A percentile compares a stretch with the other conserved stretches of the same genome.
phyloP scores from a whole-genome alignment of 2,888 invertebrate species.

The Drosophila neonasuta region DNA sequence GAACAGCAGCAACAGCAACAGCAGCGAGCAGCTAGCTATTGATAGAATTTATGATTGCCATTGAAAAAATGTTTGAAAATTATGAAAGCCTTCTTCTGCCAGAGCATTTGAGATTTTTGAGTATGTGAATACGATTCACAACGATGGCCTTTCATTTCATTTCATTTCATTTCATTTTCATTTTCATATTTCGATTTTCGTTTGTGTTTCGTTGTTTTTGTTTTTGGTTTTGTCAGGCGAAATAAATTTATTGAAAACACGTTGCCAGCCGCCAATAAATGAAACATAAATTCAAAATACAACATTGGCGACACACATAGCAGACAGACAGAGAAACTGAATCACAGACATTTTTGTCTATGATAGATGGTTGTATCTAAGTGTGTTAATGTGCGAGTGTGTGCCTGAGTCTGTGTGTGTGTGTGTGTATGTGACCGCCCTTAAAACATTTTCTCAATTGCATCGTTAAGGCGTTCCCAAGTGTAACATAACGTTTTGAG shows the following conservation, averaged over 20 bases:
- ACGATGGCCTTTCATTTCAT: conserved; percentile 44
- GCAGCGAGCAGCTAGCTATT: conserved; percentile 34
- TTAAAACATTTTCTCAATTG: conserved; percentile 57
- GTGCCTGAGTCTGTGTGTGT: conserved; percentile 1
- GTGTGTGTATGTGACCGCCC: conserved; percentile 7
- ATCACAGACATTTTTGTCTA: conserved; percentile 4
- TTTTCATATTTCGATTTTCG: conserved; percentile 11
- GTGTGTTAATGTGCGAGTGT: background rate
- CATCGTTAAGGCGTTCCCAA: conserved; percentile 57
- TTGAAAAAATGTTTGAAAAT: conserved; percentile 54
- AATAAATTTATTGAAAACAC: conserved; percentile 70
- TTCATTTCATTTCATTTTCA: conserved; percentile 23
- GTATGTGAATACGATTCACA: conserved; percentile 29
- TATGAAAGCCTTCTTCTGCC: conserved; percentile 34
- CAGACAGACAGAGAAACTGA: background rate
- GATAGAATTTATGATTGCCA: conserved; percentile 72
- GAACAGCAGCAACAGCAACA: conserved; percentile 22
- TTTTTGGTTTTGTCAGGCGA: conserved; percentile 33
- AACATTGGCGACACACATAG: conserved; percentile 19
- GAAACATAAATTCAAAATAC: conserved; percentile 67
- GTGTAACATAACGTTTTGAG: conserved; percentile 48
- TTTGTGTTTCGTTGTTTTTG: too few relatives aligned
- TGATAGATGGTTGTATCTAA: conserved; percentile 5
- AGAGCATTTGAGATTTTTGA: background rate
- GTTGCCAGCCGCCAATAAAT: conserved; percentile 68